Percentiles rank a stretch among this genome's conserved stretches.
Evolutionary conservation across 2,797 vertebrate species (phyloP).

Genomic region (Micropoecilia bifurca): DNA sequence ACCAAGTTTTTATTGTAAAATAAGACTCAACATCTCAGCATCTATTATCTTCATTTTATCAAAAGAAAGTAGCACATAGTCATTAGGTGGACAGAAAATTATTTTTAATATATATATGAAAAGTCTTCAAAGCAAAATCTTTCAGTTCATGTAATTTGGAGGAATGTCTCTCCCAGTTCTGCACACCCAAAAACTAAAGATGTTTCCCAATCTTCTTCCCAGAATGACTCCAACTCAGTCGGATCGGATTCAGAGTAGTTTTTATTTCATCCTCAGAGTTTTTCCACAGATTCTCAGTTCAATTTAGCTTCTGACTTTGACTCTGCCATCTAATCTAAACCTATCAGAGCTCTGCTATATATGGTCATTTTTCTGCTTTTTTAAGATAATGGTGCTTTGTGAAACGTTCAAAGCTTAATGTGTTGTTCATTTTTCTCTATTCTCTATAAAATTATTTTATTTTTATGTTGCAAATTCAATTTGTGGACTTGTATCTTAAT

Average conservation of each 20-base stretch:
- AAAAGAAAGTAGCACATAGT: no score
- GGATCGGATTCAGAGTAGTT: neutral
- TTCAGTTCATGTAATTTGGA: no score
- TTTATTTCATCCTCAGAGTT: neutral
- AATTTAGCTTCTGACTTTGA: neutral
- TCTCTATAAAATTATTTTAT: slow-evolving; percentile 3
- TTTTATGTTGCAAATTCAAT: slow-evolving; percentile 5
- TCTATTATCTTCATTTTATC: no score
- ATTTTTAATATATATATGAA: no score
- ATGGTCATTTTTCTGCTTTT: neutral
- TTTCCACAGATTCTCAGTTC: neutral
- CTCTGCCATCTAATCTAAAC: neutral
- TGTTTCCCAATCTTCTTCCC: neutral
- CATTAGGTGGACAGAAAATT: no score
- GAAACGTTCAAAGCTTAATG: neutral
- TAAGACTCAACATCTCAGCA: no score
- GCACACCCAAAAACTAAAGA: neutral
- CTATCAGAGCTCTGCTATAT: no score
- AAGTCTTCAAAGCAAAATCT: no score
- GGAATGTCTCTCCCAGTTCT: neutral
- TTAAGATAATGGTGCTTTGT: neutral
- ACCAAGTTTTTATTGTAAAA: no score
- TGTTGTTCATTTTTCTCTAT: neutral
- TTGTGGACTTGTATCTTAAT: neutral
- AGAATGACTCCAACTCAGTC: neutral